phyloP scores from a whole-genome alignment of 2,113 vertebrate species.

The Cyanistes caeruleus region DNA sequence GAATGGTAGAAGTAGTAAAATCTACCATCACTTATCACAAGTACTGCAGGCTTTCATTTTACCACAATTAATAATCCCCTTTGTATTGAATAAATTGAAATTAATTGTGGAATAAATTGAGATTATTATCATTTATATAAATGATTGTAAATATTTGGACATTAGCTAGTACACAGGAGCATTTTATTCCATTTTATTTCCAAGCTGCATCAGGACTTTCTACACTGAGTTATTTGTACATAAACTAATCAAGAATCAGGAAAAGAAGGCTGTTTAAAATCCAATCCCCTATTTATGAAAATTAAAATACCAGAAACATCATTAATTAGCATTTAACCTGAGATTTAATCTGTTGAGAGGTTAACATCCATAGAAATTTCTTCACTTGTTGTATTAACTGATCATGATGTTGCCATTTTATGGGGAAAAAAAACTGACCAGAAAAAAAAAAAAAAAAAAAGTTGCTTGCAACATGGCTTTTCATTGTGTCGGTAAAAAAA shows the following conservation, averaged over 20 bases:
- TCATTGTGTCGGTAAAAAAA: conserved; percentile 50
- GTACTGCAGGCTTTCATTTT: conserved; percentile 68
- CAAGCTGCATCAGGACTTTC: conserved; percentile 35
- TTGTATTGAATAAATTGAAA: conserved; percentile 40
- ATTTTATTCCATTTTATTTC: conserved; percentile 57
- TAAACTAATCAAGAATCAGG: conserved; percentile 43
- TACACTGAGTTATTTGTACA: conserved; percentile 15
- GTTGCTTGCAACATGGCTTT: conserved; percentile 76
- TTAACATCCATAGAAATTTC: conserved; percentile 56
- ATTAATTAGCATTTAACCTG: conserved; percentile 78
- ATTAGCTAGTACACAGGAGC: conserved; percentile 69
- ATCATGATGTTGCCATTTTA: conserved; percentile 32
- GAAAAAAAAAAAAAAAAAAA: background rate
- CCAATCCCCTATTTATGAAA: conserved; percentile 32
- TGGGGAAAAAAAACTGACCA: background rate
- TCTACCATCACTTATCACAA: conserved; percentile 47
- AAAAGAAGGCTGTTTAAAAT: conserved; percentile 48
- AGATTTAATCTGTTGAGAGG: conserved; percentile 75
- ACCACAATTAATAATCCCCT: conserved; percentile 68
- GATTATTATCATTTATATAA: conserved; percentile 52
- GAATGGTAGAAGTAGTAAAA: conserved; percentile 45
- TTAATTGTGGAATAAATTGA: conserved; percentile 58
- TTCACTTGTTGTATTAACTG: conserved; percentile 40
- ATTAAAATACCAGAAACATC: conserved; percentile 54
- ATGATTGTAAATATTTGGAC: conserved; percentile 75